Conservation (phyloP, 2,113 vertebrate species). For the Phrynosoma platyrhinos region DNA sequence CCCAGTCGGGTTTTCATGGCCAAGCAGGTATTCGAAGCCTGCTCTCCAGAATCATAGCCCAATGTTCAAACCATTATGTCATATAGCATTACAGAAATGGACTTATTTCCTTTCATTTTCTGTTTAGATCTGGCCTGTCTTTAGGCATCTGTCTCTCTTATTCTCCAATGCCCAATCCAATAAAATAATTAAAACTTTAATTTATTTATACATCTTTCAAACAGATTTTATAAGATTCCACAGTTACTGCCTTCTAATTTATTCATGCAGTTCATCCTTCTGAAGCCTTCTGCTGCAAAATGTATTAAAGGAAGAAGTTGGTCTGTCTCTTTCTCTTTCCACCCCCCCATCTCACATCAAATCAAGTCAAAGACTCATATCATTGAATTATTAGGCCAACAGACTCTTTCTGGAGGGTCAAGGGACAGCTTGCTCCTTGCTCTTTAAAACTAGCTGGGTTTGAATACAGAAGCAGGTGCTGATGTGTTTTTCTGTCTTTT, state of each 20-base stretch:
- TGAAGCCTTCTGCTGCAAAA: background rate
- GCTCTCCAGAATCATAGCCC: too few relatives aligned
- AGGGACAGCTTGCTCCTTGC: conserved; percentile 5
- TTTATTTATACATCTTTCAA: conserved; percentile 46
- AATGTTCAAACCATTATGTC: too few relatives aligned
- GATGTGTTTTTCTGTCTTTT: rapidly evolving
- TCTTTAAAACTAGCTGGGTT: background rate
- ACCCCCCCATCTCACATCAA: background rate
- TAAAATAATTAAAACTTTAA: conserved; percentile 59
- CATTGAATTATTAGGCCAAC: background rate
- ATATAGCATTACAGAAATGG: background rate
- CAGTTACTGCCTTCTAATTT: conserved; percentile 15
- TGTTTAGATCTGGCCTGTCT: conserved; percentile 25
- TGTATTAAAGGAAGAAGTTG: background rate
- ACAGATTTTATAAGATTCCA: conserved; percentile 21
- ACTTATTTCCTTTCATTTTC: background rate
- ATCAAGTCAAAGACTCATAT: background rate
- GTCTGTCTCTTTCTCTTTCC: too few relatives aligned
- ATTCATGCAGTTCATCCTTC: conserved; percentile 17
- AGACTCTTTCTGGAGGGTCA: background rate
- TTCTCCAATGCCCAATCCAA: conserved; percentile 43
- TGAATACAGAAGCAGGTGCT: rapidly evolving
- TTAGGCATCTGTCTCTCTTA: conserved; percentile 6
- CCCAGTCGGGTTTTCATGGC: too few relatives aligned
- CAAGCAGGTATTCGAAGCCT: too few relatives aligned